Percentiles rank a stretch among this genome's conserved stretches.
phyloP scores from a whole-genome alignment of 2,113 vertebrate genomes.

The Urocitellus parryii region DNA sequence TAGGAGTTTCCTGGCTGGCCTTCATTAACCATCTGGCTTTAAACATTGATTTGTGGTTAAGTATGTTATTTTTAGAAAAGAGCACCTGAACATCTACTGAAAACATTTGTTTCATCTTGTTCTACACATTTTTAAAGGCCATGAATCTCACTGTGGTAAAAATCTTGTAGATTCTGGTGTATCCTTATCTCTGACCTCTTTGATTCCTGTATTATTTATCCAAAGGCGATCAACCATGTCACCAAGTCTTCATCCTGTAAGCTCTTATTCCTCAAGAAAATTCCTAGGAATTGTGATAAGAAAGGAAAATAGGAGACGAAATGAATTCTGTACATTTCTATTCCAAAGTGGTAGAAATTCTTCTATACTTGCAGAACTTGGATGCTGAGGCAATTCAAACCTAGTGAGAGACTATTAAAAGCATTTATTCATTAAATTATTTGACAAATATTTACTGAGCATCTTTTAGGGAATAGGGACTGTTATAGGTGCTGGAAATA shows the following conservation, averaged over 20 bases:
- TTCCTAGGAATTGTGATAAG: background rate
- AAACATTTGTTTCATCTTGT: constrained; percentile 83
- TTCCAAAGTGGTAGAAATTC: background rate
- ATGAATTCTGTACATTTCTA: constrained; percentile 33
- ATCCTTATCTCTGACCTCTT: constrained; percentile 69
- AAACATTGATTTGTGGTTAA: constrained; percentile 88
- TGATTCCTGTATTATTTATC: constrained; percentile 43
- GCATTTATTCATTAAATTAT: background rate
- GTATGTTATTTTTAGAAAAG: constrained; percentile 85
- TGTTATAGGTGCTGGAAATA: background rate
- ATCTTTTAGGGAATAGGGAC: background rate
- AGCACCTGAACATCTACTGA: constrained; percentile 84
- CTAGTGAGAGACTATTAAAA: background rate
- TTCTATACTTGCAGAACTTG: background rate
- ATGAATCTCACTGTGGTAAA: constrained; percentile 69
- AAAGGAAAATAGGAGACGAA: background rate
- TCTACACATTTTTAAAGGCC: constrained; percentile 82
- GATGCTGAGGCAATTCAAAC: background rate
- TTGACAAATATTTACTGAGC: background rate
- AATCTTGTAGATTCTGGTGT: constrained; percentile 45
- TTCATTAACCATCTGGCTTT: constrained; percentile 90
- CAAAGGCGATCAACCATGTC: background rate
- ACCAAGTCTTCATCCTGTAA: background rate
- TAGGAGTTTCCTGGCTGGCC: constrained; percentile 86
- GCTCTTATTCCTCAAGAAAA: constrained; percentile 56